Evolutionary conservation across 2,888 invertebrate genomes (phyloP).

Genomic region (Hemicrepidius hirtus): DNA sequence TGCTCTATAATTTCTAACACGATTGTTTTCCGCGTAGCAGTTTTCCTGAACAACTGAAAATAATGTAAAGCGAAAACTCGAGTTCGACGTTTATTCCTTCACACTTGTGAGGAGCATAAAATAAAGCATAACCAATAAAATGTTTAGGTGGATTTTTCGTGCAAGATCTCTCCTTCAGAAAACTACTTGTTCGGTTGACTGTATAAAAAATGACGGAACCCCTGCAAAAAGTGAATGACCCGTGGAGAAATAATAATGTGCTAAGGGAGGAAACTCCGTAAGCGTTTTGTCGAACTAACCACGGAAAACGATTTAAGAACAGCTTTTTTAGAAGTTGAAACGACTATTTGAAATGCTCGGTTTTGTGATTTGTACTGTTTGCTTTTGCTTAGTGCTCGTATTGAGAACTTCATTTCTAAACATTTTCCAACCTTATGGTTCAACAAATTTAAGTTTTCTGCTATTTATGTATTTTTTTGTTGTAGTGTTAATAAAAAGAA

Average conservation of each 20-base stretch:
- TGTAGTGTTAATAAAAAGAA: conserved; percentile 2
- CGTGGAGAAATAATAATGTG: conserved; percentile 49
- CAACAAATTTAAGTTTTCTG: not conserved
- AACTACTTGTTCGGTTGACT: conserved; percentile 35
- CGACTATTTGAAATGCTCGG: conserved; percentile 47
- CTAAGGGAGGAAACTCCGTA: conserved; percentile 45
- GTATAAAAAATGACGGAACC: conserved; percentile 43
- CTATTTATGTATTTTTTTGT: not conserved
- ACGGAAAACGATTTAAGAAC: conserved; percentile 44
- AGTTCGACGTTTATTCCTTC: conserved; percentile 15
- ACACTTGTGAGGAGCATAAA: conserved; percentile 9
- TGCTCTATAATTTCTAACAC: not conserved
- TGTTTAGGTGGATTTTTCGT: conserved; percentile 22
- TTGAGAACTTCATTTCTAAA: conserved; percentile 32
- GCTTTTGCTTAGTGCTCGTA: not conserved
- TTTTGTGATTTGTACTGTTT: conserved; percentile 40
- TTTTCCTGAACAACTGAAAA: conserved; percentile 14
- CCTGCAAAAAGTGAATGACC: conserved; percentile 47
- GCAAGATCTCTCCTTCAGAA: conserved; percentile 24
- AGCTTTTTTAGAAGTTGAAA: conserved; percentile 49
- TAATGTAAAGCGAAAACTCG: conserved; percentile 27
- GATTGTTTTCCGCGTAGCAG: conserved; percentile 5
- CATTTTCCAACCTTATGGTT: not conserved
- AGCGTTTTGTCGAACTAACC: conserved; percentile 48
- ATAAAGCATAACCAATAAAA: conserved; percentile 32